Percentiles rank a stretch among this genome's conserved stretches.
Evolutionary conservation across 53 echinoderm and acorn worm genomes (phyloP).

Genomic region (Henricia sp.): DNA sequence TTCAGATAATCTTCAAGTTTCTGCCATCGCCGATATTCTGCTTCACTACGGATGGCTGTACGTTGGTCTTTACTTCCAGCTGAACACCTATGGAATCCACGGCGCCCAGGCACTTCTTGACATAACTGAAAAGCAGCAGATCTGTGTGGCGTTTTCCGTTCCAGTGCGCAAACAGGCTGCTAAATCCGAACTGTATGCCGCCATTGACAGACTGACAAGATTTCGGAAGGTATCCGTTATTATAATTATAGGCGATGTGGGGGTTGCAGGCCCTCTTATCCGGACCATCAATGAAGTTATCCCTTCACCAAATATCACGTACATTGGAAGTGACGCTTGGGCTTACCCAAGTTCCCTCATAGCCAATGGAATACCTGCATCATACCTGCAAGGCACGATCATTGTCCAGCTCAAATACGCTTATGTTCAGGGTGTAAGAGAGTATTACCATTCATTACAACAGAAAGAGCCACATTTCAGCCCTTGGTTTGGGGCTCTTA

Average conservation of each 20-base stretch:
- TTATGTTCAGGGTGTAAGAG: slow-evolving; percentile 41
- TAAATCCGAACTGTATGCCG: slow-evolving; percentile 71
- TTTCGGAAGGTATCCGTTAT: slow-evolving; percentile 75
- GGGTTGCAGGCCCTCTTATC: too few relatives aligned
- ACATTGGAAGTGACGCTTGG: slow-evolving; percentile 93
- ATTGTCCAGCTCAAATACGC: slow-evolving; percentile 65
- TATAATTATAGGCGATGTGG: slow-evolving; percentile 38
- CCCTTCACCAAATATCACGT: too few relatives aligned
- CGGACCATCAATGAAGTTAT: too few relatives aligned
- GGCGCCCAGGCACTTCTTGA: too few relatives aligned
- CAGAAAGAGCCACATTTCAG: slow-evolving; percentile 73
- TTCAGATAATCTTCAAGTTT: slow-evolving; percentile 78
- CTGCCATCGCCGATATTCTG: slow-evolving; percentile 79
- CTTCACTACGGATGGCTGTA: slow-evolving; percentile 70
- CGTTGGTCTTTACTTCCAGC: slow-evolving; percentile 78
- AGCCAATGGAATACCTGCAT: slow-evolving; percentile 52
- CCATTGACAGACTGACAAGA: slow-evolving; percentile 73
- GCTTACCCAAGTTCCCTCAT: slow-evolving; percentile 74
- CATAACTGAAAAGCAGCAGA: slow-evolving; percentile 28
- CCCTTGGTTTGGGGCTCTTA: too few relatives aligned
- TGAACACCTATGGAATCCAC: slow-evolving; percentile 81
- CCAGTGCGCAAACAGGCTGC: slow-evolving; percentile 83
- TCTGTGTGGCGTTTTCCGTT: slow-evolving; percentile 60
- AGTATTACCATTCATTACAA: slow-evolving; percentile 59
- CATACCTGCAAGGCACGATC: slow-evolving; percentile 74